phyloP scores from a whole-genome alignment of 2,888 invertebrate genomes.

The Neoscelio sp. region DNA sequence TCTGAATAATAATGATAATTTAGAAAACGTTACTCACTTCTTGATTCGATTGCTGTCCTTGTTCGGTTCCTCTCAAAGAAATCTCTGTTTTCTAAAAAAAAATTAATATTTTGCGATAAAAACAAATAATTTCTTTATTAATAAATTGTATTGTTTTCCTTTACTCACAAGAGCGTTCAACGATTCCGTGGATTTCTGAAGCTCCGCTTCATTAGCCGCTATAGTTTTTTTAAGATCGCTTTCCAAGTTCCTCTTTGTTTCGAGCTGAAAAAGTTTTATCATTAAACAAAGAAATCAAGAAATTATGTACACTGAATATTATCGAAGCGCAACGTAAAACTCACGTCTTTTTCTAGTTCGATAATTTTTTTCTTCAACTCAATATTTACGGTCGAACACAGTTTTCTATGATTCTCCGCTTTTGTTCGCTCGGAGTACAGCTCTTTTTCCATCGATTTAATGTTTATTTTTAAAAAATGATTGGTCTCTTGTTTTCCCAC shows the following conservation, averaged over 20 bases:
- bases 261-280: constrained; percentile 74
- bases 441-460: constrained; percentile 74
- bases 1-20: neutral
- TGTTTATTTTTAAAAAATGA: constrained; percentile 70
- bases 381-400: constrained; percentile 69
- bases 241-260: constrained; percentile 71
- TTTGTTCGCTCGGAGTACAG: constrained; percentile 66
- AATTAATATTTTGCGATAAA: too few species aligned
- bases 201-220: constrained; percentile 71
- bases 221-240: constrained; percentile 70
- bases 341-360: constrained; percentile 74
- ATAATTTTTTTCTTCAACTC: constrained; percentile 73
- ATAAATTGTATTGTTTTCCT: too few species aligned
- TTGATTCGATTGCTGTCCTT: constrained; percentile 20
- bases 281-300: constrained; percentile 16
- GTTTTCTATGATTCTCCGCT: constrained; percentile 70
- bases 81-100: constrained; percentile 21
- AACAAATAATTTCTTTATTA: too few species aligned
- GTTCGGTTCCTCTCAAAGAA: constrained; percentile 12
- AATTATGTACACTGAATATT: neutral
- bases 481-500: constrained; percentile 74
- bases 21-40: constrained; percentile 23
- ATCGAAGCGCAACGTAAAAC: constrained; percentile 12
- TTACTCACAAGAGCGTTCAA: constrained; percentile 71
- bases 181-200: constrained; percentile 71